Evolutionary conservation across 2,888 invertebrate genomes (phyloP).

Genomic region (Pammene aurita): DNA sequence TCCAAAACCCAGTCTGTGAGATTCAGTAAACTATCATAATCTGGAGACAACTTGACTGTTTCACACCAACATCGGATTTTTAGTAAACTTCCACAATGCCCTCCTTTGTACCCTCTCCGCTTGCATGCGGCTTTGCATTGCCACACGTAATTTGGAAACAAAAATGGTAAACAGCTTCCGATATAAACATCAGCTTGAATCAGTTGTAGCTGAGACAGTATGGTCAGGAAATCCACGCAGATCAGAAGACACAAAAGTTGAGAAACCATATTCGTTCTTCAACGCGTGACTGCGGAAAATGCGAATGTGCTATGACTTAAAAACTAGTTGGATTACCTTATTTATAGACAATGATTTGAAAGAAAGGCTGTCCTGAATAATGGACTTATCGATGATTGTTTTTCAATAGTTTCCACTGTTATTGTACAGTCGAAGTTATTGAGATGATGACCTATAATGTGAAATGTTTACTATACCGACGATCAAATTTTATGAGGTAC

Average conservation of each 20-base stretch:
- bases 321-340: too few relatives aligned
- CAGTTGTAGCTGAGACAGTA: slow-evolving; percentile 47
- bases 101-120: slow-evolving; percentile 46
- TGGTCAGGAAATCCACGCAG: slow-evolving; percentile 49
- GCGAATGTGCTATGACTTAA: too few relatives aligned
- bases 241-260: slow-evolving; percentile 42
- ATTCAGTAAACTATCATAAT: not conserved
- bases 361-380: too few relatives aligned
- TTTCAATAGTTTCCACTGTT: too few relatives aligned
- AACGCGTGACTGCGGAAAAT: too few relatives aligned
- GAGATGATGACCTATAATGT: too few relatives aligned
- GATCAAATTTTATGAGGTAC: too few relatives aligned
- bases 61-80: slow-evolving; percentile 40
- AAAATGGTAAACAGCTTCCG: slow-evolving; percentile 54
- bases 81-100: slow-evolving; percentile 49
- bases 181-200: slow-evolving; percentile 48
- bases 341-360: too few relatives aligned
- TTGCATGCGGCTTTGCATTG: slow-evolving; percentile 52
- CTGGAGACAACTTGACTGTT: not conserved
- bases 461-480: too few relatives aligned
- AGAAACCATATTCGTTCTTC: slow-evolving; percentile 8
- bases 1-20: too few relatives aligned
- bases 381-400: too few relatives aligned
- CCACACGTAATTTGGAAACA: slow-evolving; percentile 52
- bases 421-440: too few relatives aligned